Evolutionary conservation across 2,888 invertebrate genomes (phyloP).

Genomic region (Aspidapion aeneum): DNA sequence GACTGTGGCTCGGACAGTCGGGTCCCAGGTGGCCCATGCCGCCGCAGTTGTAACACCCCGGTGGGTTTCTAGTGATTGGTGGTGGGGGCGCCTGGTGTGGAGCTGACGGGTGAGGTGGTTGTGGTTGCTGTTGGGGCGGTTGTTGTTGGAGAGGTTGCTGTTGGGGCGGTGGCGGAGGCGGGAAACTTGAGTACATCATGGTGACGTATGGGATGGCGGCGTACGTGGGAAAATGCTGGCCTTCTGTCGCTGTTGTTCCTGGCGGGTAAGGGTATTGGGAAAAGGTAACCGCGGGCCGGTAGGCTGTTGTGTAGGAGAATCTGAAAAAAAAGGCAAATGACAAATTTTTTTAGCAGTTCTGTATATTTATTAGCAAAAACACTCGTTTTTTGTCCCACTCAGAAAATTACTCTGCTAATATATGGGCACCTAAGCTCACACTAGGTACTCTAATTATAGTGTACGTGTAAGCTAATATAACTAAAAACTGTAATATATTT

Average conservation of each 20-base stretch:
- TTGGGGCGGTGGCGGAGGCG: too few relatives aligned
- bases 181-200: slow-evolving; percentile 45
- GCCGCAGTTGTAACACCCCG: slow-evolving; percentile 89
- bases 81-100: slow-evolving; percentile 50
- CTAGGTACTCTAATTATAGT: too few relatives aligned
- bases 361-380: too few relatives aligned
- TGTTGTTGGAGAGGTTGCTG: too few relatives aligned
- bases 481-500: too few relatives aligned
- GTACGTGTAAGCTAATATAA: too few relatives aligned
- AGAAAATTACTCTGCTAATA: too few relatives aligned
- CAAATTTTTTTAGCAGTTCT: too few relatives aligned
- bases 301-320: slow-evolving; percentile 24
- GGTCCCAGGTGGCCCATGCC: slow-evolving; percentile 76
- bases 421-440: too few relatives aligned
- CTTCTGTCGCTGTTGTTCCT: slow-evolving; percentile 27
- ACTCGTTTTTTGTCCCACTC: too few relatives aligned
- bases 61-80: slow-evolving; percentile 54
- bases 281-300: slow-evolving; percentile 40
- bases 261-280: slow-evolving; percentile 40
- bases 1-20: slow-evolving; percentile 87
- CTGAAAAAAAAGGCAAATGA: too few relatives aligned
- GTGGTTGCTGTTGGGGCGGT: slow-evolving; percentile 39
- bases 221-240: slow-evolving; percentile 33
- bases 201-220: slow-evolving; percentile 37
- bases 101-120: slow-evolving; percentile 48